These are phyloP conservation scores for Drosophila demipolita DNA, from an alignment of 2,888 invertebrate genomes.

Conservation along the genomic window DNA sequence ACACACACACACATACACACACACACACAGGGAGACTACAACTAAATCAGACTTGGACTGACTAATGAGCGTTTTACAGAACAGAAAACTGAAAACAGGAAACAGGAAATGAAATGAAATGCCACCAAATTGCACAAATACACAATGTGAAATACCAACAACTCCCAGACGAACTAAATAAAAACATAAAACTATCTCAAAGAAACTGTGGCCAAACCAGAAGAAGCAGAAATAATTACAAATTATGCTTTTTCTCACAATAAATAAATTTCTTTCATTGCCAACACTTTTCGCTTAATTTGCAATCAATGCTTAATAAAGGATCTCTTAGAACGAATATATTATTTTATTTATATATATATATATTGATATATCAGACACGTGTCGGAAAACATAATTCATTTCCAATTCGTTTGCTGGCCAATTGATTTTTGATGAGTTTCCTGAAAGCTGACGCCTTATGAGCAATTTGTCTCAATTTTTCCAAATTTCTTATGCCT, in stretches of 20 bases:
- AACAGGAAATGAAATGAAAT: constrained; percentile 21
- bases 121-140: constrained; percentile 45
- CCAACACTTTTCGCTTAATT: background rate
- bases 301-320: background rate
- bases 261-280: background rate
- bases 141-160: constrained; percentile 27
- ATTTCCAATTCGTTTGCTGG: constrained; percentile 7
- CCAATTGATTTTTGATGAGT: constrained; percentile 47
- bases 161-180: background rate
- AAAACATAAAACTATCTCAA: background rate
- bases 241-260: background rate
- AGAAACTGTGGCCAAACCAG: too few relatives aligned
- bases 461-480: constrained; percentile 31
- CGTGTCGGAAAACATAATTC: constrained; percentile 1
- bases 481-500: background rate
- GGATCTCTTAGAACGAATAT: background rate
- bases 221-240: background rate
- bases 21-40: constrained; percentile 5
- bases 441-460: constrained; percentile 33
- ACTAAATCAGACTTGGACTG: constrained; percentile 46
- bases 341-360: background rate
- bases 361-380: background rate
- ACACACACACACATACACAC: constrained; percentile 2
- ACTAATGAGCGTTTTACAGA: constrained; percentile 26
- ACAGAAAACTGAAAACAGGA: constrained; percentile 2